Evolutionary conservation across 2,888 invertebrate species (phyloP).

Genomic region (Nemapogon koenigi): DNA sequence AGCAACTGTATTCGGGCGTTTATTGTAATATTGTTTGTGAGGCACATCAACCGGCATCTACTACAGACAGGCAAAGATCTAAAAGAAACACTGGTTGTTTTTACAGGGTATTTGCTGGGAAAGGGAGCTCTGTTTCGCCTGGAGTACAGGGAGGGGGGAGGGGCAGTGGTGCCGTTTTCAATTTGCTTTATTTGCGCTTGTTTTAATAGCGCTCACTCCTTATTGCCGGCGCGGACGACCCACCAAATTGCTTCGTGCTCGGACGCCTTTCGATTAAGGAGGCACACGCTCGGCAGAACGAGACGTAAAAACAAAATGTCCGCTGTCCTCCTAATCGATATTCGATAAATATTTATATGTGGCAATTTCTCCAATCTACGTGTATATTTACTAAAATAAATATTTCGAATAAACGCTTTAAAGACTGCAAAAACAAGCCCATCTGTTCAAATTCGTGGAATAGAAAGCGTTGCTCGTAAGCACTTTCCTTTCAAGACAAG

Average conservation of each 20-base stretch:
- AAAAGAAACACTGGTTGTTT: slow-evolving; percentile 30
- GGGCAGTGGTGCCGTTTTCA: slow-evolving; percentile 52
- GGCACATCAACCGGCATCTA: no score
- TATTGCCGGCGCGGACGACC: slow-evolving; percentile 51
- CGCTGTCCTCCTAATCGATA: slow-evolving; percentile 6
- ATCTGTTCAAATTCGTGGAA: no score
- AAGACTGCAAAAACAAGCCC: no score
- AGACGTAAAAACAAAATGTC: slow-evolving; percentile 12
- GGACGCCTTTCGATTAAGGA: slow-evolving; percentile 57
- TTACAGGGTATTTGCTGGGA: slow-evolving; percentile 29
- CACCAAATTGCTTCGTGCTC: slow-evolving; percentile 61
- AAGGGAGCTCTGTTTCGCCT: slow-evolving; percentile 31
- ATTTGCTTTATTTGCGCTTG: slow-evolving; percentile 63
- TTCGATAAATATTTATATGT: slow-evolving; percentile 7
- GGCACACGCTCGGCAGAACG: slow-evolving; percentile 23
- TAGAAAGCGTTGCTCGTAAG: no score
- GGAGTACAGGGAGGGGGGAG: slow-evolving; percentile 20
- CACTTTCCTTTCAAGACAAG: no score
- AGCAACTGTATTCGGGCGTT: no score
- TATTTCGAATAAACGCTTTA: no score
- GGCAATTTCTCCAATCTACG: background rate
- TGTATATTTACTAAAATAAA: no score
- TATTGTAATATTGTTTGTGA: no score
- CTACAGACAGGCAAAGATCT: background rate
- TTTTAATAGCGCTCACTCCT: slow-evolving; percentile 61